Evolutionary conservation across 2,797 vertebrate genomes (phyloP).

Genomic region (Linurgus olivaceus): DNA sequence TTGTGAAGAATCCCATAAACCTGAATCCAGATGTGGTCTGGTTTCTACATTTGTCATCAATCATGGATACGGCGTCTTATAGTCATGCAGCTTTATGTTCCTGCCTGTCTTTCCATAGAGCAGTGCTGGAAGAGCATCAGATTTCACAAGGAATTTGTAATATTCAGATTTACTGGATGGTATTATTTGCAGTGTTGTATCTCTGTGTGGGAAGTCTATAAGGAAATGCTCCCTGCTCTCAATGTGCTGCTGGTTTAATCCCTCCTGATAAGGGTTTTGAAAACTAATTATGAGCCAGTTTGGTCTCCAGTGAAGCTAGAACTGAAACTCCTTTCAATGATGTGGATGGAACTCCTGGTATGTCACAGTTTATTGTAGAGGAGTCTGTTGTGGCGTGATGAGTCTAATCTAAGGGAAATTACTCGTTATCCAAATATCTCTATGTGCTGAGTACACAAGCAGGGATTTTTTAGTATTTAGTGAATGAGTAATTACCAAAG

Average conservation of each 20-base stretch:
- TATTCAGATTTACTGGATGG: background rate
- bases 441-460: background rate
- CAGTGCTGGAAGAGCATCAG: background rate
- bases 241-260: background rate
- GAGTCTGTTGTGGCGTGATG: background rate
- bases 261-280: background rate
- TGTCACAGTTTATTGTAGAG: background rate
- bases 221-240: background rate
- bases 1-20: slow-evolving; percentile 23
- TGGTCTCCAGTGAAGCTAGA: background rate
- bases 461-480: background rate
- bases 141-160: slow-evolving; percentile 46
- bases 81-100: background rate
- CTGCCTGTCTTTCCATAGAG: background rate
- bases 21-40: slow-evolving; percentile 49
- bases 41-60: slow-evolving; percentile 25
- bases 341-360: background rate
- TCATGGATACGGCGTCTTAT: background rate
- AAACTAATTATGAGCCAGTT: background rate
- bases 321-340: background rate
- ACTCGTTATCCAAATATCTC: background rate
- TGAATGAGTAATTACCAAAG: background rate
- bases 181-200: background rate
- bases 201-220: background rate
- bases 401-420: background rate